phyloP scores from a whole-genome alignment of 2,113 vertebrate genomes.

The Petromus typicus region DNA sequence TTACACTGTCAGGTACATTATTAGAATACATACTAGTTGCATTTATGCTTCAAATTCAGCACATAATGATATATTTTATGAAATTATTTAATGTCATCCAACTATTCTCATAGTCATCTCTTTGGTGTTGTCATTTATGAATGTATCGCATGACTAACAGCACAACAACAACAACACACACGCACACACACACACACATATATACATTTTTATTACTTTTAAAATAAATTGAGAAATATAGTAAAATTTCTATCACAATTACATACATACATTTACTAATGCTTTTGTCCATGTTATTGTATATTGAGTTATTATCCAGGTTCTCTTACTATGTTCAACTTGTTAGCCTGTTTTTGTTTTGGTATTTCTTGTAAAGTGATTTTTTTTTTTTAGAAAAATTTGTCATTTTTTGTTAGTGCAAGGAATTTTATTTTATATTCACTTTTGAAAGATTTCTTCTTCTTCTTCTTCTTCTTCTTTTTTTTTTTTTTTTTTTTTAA shows the following conservation, averaged over 20 bases:
- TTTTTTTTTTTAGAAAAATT: not conserved
- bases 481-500: too few relatives aligned
- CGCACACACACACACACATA: too few relatives aligned
- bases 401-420: not conserved
- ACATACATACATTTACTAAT: not conserved
- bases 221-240: not conserved
- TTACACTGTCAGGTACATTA: not conserved
- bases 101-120: not conserved
- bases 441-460: too few relatives aligned
- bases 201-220: not conserved
- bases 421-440: not conserved
- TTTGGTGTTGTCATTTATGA: not conserved
- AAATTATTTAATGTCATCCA: not conserved
- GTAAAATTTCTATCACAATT: not conserved
- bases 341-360: not conserved
- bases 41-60: not conserved
- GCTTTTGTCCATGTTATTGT: not conserved
- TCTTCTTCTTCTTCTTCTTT: too few relatives aligned
- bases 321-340: not conserved
- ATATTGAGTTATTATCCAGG: not conserved
- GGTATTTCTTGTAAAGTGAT: not conserved
- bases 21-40: not conserved
- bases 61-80: not conserved
- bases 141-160: not conserved
- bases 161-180: not conserved